A percentile compares a stretch with the other conserved stretches of the same genome.
These are phyloP conservation scores for Diplosoma virens DNA, from an alignment of 23 tunicate species.

Conservation along the genomic window DNA sequence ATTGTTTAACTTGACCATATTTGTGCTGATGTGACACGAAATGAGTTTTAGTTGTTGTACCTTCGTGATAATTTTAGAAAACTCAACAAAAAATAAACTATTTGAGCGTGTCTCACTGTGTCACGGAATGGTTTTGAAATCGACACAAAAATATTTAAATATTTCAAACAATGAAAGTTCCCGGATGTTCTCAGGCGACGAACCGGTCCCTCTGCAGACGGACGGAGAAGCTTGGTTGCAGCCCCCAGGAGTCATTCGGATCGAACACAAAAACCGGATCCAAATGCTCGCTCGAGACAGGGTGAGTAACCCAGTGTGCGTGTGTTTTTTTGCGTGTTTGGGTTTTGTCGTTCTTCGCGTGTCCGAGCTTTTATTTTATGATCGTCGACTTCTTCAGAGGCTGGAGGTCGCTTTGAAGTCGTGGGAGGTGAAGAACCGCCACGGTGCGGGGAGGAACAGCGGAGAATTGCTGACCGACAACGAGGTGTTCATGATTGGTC, in stretches of 20 bases:
- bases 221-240: slow-evolving; percentile 99
- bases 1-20: no score
- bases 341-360: neutral
- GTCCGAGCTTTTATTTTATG: neutral
- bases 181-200: slow-evolving; percentile 78
- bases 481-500: slow-evolving; percentile 58
- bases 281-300: slow-evolving; percentile 96
- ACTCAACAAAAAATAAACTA: no score
- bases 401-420: slow-evolving; percentile 79
- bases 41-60: no score
- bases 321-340: neutral
- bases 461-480: slow-evolving; percentile 54
- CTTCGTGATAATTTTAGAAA: no score
- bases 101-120: no score
- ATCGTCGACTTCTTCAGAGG: slow-evolving; percentile 34
- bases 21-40: no score
- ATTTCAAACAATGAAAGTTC: no score
- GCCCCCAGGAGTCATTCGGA: slow-evolving; percentile 92
- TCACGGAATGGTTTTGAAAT: no score
- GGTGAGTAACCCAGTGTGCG: slow-evolving; percentile 26
- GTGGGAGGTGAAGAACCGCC: slow-evolving; percentile 77
- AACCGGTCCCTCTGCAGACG: slow-evolving; percentile 84
- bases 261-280: slow-evolving; percentile 91
- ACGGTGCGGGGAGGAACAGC: neutral
- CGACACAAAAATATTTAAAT: no score